These are phyloP conservation scores for Latrodectus hesperus DNA, from an alignment of 2,888 invertebrate genomes.

Conservation along the genomic window DNA sequence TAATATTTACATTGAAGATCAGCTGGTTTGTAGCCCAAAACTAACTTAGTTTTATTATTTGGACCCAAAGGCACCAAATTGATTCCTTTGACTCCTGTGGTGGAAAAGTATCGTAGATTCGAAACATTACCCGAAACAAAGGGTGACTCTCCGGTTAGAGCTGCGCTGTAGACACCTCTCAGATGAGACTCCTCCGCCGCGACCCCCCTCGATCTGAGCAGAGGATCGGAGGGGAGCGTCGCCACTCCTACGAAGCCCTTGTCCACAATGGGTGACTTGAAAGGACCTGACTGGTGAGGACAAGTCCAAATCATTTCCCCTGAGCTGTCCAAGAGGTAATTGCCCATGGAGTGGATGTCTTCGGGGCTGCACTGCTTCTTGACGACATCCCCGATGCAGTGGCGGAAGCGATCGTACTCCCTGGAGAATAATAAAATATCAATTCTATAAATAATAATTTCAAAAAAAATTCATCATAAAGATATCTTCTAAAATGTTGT, in stretches of 20 bases:
- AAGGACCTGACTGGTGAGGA: slow-evolving; percentile 37
- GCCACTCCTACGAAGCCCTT: slow-evolving; percentile 51
- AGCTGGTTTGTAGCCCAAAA: too few species aligned
- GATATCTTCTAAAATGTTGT: too few species aligned
- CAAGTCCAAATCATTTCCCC: slow-evolving; percentile 65
- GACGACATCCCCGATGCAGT: slow-evolving; percentile 58
- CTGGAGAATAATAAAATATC: not conserved
- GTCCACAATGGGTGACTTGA: slow-evolving; percentile 40
- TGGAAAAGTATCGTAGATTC: too few species aligned
- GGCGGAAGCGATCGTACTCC: slow-evolving; percentile 61
- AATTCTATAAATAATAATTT: too few species aligned
- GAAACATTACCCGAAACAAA: slow-evolving; percentile 37
- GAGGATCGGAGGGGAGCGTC: not conserved
- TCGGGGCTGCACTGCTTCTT: slow-evolving; percentile 42
- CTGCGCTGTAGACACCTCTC: slow-evolving; percentile 42
- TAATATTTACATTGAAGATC: too few species aligned
- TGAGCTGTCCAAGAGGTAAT: slow-evolving; percentile 60
- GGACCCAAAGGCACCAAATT: too few species aligned
- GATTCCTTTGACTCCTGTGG: too few species aligned
- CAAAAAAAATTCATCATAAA: too few species aligned
- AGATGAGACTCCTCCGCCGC: slow-evolving; percentile 47
- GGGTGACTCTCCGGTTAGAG: slow-evolving; percentile 45
- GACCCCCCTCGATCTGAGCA: not conserved
- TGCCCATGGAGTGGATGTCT: slow-evolving; percentile 44
- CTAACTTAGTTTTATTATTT: too few species aligned